These are phyloP conservation scores for Holothuria glaberrima DNA, from an alignment of 35 echinoderm and acorn worm species.

Conservation along the genomic window DNA sequence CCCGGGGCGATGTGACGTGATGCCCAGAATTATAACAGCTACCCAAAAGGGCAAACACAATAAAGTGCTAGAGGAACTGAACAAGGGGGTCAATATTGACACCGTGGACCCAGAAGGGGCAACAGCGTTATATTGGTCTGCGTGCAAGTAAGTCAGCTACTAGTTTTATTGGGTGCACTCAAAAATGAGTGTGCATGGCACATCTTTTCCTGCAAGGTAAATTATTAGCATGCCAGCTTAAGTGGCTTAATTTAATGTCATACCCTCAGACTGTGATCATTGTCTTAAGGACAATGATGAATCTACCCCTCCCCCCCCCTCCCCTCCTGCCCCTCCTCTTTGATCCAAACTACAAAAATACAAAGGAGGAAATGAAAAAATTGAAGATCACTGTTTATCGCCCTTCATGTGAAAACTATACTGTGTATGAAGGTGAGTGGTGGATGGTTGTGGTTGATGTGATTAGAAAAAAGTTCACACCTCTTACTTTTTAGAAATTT, in stretches of 20 bases:
- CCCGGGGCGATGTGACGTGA: constrained; percentile 2
- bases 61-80: constrained; percentile 9
- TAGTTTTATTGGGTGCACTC: background rate
- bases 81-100: constrained; percentile 17
- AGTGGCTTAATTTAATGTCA: background rate
- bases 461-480: too few species aligned
- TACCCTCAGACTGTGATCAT: too few species aligned
- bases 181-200: background rate
- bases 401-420: too few species aligned
- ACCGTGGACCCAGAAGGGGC: constrained; percentile 27
- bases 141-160: constrained; percentile 2
- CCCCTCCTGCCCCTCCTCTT: background rate
- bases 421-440: background rate
- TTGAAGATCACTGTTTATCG: too few species aligned
- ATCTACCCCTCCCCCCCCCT: background rate
- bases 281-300: background rate
- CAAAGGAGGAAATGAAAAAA: background rate
- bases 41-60: constrained; percentile 33
- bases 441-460: too few species aligned
- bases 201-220: too few species aligned
- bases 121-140: constrained; percentile 44
- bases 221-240: too few species aligned
- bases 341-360: background rate
- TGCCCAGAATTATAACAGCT: constrained; percentile 54
- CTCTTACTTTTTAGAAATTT: too few species aligned